Evolutionary conservation across 2,797 vertebrate species (phyloP).

Genomic region (Sarcoramphus papa): DNA sequence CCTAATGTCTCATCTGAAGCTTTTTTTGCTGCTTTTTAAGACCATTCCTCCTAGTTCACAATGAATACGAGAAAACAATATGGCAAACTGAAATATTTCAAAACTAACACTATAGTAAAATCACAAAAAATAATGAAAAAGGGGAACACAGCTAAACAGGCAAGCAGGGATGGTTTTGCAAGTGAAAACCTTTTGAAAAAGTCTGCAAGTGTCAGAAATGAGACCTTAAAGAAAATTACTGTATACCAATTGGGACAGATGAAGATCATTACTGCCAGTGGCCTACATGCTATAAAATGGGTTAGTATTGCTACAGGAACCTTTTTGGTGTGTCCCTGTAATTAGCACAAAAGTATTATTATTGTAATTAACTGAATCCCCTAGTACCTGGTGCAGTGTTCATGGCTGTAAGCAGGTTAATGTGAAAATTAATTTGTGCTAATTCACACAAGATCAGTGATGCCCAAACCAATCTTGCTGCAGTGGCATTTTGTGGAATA

Average conservation of each 20-base stretch:
- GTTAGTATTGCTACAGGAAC: slow-evolving; percentile 13
- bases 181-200: neutral
- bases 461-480: neutral
- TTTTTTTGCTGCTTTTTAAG: neutral
- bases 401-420: slow-evolving; percentile 44
- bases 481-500: neutral
- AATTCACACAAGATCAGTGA: slow-evolving; percentile 31
- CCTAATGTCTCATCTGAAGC: neutral
- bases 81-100: neutral
- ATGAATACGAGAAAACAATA: neutral
- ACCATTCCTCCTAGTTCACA: neutral
- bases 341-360: slow-evolving; percentile 47
- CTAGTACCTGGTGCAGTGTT: neutral
- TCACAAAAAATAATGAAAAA: neutral
- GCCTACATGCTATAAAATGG: slow-evolving; percentile 39
- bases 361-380: slow-evolving; percentile 54
- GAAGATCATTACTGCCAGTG: slow-evolving; percentile 18
- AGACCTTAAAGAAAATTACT: neutral
- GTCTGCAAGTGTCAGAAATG: neutral
- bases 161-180: neutral
- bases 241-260: neutral
- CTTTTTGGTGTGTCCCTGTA: slow-evolving; percentile 11
- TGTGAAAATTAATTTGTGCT: slow-evolving; percentile 51
- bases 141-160: neutral
- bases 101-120: neutral